These are phyloP conservation scores for Xanthia togata DNA, from an alignment of 2,888 invertebrate species.

Conservation along the genomic window DNA sequence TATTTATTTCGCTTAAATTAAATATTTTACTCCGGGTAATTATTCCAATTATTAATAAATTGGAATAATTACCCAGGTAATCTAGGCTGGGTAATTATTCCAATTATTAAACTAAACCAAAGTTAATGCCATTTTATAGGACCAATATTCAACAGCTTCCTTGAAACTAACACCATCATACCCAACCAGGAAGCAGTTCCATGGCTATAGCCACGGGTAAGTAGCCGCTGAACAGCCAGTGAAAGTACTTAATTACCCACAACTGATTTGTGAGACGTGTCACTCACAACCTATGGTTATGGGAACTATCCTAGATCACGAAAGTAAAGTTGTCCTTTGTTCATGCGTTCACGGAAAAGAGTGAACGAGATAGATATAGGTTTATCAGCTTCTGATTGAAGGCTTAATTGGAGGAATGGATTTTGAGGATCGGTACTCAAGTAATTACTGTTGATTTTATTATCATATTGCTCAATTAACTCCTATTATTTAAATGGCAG, in stretches of 20 bases:
- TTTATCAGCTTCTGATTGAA: background rate
- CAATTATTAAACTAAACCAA: background rate
- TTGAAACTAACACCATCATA: background rate
- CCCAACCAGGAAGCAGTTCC: conserved; percentile 32
- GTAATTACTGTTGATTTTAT: conserved; percentile 9
- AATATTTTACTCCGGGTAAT: background rate
- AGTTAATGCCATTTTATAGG: background rate
- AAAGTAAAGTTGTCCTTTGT: background rate
- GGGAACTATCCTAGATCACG: background rate
- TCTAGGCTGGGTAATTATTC: background rate
- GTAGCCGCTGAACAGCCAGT: conserved; percentile 20
- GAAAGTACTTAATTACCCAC: conserved; percentile 68
- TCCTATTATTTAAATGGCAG: background rate
- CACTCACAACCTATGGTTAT: conserved; percentile 32
- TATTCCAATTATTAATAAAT: background rate
- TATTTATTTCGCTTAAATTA: too few species aligned
- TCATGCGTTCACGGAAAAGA: background rate
- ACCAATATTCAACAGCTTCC: background rate
- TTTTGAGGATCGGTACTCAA: background rate
- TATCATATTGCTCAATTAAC: conserved; percentile 10
- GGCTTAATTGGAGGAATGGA: background rate
- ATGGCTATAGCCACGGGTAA: conserved; percentile 27
- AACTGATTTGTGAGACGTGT: conserved; percentile 59
- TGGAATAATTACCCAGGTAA: too few species aligned
- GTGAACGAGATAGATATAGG: background rate